Evolutionary conservation across 2,113 vertebrate genomes (phyloP).

Genomic region (Galbula dea): DNA sequence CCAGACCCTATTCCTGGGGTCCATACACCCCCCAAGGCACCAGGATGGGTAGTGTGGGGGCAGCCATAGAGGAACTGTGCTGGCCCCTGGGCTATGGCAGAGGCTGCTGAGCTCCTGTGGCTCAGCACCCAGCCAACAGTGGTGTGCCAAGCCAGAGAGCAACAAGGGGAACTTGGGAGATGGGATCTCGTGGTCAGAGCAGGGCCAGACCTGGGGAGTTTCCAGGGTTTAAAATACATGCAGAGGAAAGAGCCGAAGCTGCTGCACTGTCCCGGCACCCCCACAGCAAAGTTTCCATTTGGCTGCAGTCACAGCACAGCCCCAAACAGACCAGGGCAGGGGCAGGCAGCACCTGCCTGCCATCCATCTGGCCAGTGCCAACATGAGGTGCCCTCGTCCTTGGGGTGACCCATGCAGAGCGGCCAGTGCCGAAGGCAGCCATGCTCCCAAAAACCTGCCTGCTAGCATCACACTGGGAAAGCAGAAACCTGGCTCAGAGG

Average conservation of each 20-base stretch:
- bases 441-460: neutral
- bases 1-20: neutral
- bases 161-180: conserved; percentile 42
- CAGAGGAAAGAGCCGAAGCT: neutral
- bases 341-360: conserved; percentile 7
- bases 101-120: fast-evolving
- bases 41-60: fast-evolving
- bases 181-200: neutral
- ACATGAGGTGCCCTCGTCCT: conserved; percentile 36
- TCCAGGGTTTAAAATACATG: conserved; percentile 7
- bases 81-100: neutral
- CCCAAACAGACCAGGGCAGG: neutral
- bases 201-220: neutral
- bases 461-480: neutral
- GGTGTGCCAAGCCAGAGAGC: neutral
- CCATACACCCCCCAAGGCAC: fast-evolving
- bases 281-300: neutral
- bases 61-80: neutral
- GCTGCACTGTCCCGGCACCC: neutral
- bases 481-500: neutral
- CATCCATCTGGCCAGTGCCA: conserved; percentile 6
- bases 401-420: neutral
- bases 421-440: neutral
- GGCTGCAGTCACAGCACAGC: neutral
- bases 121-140: neutral